Evolutionary conservation across 2,797 vertebrate species (phyloP).

Genomic region (Lates japonicus): DNA sequence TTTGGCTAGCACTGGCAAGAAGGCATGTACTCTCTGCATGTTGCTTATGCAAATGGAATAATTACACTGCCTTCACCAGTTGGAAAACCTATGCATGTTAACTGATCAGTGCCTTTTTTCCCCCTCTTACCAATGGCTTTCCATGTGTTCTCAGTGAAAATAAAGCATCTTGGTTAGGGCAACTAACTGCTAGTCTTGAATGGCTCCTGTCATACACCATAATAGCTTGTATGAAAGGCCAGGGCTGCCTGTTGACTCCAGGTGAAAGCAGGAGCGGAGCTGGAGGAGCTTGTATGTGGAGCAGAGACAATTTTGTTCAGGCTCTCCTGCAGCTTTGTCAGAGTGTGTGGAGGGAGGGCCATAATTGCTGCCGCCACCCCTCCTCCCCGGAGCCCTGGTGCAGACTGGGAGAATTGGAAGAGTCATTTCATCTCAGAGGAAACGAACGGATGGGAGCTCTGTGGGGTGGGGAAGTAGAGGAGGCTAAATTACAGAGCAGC

Average conservation of each 20-base stretch:
- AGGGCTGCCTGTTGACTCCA: conserved; percentile 66
- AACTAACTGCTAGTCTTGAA: conserved; percentile 59
- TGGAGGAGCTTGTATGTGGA: conserved; percentile 55
- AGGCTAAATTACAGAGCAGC: conserved; percentile 79
- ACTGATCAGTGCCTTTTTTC: conserved; percentile 21
- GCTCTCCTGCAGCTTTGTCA: conserved; percentile 70
- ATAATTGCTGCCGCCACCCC: conserved; percentile 78
- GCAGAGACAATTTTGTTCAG: conserved; percentile 69
- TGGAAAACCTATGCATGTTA: conserved; percentile 6
- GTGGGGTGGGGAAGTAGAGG: conserved; percentile 67
- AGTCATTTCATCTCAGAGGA: conserved; percentile 84
- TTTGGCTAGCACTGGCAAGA: neutral
- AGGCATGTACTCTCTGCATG: neutral
- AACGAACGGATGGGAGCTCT: conserved; percentile 77
- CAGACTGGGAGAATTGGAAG: conserved; percentile 83
- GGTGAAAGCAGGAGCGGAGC: conserved; percentile 66
- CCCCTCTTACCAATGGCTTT: neutral
- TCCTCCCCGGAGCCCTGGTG: conserved; percentile 56
- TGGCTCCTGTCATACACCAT: conserved; percentile 66
- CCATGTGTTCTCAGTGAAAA: conserved; percentile 32
- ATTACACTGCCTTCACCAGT: neutral
- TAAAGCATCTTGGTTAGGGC: conserved; percentile 27
- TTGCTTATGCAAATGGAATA: neutral
- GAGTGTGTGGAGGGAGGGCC: conserved; percentile 52
- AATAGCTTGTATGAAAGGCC: conserved; percentile 66